These are phyloP conservation scores for Porites rus DNA, from an alignment of 92 coral and sea anemone genomes.

Conservation along the genomic window DNA sequence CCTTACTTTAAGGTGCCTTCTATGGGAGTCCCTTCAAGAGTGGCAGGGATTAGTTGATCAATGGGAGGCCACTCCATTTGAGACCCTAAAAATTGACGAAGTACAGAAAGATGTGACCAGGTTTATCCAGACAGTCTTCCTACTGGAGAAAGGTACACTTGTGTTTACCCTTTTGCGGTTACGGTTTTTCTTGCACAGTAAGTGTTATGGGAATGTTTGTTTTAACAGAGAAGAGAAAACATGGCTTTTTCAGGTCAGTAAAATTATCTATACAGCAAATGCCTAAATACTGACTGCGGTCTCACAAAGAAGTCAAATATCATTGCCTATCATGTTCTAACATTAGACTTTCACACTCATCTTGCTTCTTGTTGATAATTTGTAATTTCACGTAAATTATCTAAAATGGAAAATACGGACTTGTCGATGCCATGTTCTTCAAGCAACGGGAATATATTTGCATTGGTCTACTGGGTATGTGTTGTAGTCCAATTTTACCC, in stretches of 20 bases:
- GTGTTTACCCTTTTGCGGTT: neutral
- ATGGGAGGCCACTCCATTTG: constrained; percentile 92
- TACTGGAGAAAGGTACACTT: constrained; percentile 88
- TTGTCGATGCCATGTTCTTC: too few species aligned
- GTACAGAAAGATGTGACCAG: constrained; percentile 91
- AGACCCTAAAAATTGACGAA: constrained; percentile 75
- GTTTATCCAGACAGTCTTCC: constrained; percentile 87
- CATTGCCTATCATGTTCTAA: too few species aligned
- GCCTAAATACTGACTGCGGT: too few species aligned
- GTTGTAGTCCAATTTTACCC: too few species aligned
- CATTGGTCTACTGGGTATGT: too few species aligned
- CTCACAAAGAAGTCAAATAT: too few species aligned
- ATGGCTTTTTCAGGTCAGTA: neutral
- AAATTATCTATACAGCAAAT: neutral
- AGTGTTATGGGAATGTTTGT: neutral
- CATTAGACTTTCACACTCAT: too few species aligned
- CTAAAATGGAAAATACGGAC: too few species aligned
- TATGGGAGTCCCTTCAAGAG: constrained; percentile 96
- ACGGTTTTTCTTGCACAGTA: neutral
- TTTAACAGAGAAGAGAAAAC: neutral
- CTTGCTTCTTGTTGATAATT: too few species aligned
- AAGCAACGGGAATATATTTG: too few species aligned
- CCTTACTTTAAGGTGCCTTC: constrained; percentile 81
- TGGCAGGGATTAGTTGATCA: constrained; percentile 90
- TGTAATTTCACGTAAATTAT: too few species aligned